Evolutionary conservation across 64 coral and sea anemone genomes (phyloP), one percentile per base, ranked within the genome.

Genomic region (Montipora sp.): DNA sequence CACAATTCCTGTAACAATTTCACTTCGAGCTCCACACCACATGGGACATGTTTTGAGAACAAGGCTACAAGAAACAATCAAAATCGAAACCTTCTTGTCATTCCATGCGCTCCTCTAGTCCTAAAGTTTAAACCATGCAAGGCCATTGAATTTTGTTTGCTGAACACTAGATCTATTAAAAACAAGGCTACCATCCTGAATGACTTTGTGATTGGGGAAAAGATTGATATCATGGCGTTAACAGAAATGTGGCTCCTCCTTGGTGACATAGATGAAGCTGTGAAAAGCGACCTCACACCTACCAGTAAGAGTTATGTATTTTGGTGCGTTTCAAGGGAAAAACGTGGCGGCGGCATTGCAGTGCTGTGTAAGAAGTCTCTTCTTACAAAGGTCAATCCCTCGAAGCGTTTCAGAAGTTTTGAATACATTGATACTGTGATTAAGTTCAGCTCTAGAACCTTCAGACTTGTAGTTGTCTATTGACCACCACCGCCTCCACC

Each of bases 401-500:
- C 9, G 1, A 75, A 36, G 2, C 9, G 72, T 10, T 75, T 27
- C 27, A 45, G 20, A 24, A 24, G 8, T 24, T 75, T 75, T 11
- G 72, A 75, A 75, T 75, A 23, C n/a, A 75, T 75, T 10, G 72
- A 75, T 43, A 75, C 20, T 24, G 8, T 75, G 20, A n/a, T 75
- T 23, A 43, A 86, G 27, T 47, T 43, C 10, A 86, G 67, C 51
- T 70, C 59, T 78, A 92, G 49, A 79, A 75, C 49, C 4, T 51
- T 93, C 8, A 87, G 75, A 7, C 48, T 93, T 87, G 53, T 93
- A 12, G 77, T 66, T 27, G 77, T 87, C 57, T 93, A 93, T 75
- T 83, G 91, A 27, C 91, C 91, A 27, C 91, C 91, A 87, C 91
- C 83, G 51, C 91, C 91, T 47, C 79, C 6, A 82, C 23, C 81